phyloP scores from a whole-genome alignment of 1,140 invertebrate species.

The Fopius arisanus region DNA sequence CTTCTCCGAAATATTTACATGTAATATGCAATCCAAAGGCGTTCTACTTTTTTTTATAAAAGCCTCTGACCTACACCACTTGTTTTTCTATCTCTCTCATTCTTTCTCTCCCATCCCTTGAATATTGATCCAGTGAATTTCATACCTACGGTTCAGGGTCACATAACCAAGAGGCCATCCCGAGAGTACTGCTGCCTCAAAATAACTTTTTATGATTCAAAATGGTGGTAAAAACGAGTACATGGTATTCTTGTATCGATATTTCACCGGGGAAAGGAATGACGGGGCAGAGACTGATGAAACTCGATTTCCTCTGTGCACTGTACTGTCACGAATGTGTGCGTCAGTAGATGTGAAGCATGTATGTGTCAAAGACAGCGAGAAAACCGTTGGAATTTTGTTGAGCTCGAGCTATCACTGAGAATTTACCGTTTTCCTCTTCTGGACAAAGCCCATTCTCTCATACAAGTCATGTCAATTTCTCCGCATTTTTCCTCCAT shows the following conservation, averaged over 20 bases:
- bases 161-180: neutral
- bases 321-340: neutral
- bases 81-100: neutral
- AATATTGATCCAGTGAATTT: constrained; percentile 1
- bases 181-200: neutral
- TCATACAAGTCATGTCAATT: neutral
- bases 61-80: neutral
- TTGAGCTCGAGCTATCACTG: neutral
- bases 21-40: constrained; percentile 29
- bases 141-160: neutral
- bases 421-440: neutral
- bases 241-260: neutral
- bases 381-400: neutral
- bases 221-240: neutral
- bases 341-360: neutral
- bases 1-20: constrained; percentile 27
- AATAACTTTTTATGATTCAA: neutral
- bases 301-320: constrained; percentile 10
- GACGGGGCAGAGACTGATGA: neutral
- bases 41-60: constrained; percentile 24
- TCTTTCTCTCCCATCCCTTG: neutral
- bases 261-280: neutral
- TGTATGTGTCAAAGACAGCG: constrained; percentile 8
- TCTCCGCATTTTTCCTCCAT: neutral
- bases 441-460: neutral